phyloP scores from a whole-genome alignment of 2,888 invertebrate genomes.

The Automeris io region DNA sequence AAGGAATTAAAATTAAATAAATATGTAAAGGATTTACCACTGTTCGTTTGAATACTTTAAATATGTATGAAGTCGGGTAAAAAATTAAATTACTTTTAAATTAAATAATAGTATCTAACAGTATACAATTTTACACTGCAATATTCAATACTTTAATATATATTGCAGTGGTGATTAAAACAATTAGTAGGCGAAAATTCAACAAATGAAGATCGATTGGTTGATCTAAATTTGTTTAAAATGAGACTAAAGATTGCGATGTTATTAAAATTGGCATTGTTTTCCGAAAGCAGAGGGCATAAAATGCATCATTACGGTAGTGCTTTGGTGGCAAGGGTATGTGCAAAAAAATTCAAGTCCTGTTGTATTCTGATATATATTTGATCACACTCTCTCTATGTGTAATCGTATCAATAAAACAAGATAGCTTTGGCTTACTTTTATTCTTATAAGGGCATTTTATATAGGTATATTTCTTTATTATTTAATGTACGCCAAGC shows the following conservation, averaged over 20 bases:
- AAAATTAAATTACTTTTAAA: too few relatives aligned
- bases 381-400: constrained; percentile 55
- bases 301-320: constrained; percentile 57
- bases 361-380: constrained; percentile 48
- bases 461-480: too few relatives aligned
- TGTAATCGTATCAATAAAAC: constrained; percentile 6
- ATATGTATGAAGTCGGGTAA: too few relatives aligned
- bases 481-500: too few relatives aligned
- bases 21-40: too few relatives aligned
- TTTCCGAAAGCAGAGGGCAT: constrained; percentile 67
- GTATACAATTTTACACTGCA: too few relatives aligned
- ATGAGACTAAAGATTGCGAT: constrained; percentile 16
- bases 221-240: constrained; percentile 1
- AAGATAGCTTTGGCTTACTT: constrained; percentile 3
- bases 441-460: too few relatives aligned
- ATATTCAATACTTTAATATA: not conserved
- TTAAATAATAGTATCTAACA: too few relatives aligned
- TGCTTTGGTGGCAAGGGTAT: constrained; percentile 65
- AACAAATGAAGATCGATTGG: not conserved
- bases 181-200: constrained; percentile 1
- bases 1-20: too few relatives aligned
- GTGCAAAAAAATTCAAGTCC: constrained; percentile 63
- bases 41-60: too few relatives aligned
- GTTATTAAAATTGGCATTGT: constrained; percentile 71
- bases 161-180: not conserved